phyloP scores from a whole-genome alignment of 2,888 invertebrate species.

The Formica aserva region DNA sequence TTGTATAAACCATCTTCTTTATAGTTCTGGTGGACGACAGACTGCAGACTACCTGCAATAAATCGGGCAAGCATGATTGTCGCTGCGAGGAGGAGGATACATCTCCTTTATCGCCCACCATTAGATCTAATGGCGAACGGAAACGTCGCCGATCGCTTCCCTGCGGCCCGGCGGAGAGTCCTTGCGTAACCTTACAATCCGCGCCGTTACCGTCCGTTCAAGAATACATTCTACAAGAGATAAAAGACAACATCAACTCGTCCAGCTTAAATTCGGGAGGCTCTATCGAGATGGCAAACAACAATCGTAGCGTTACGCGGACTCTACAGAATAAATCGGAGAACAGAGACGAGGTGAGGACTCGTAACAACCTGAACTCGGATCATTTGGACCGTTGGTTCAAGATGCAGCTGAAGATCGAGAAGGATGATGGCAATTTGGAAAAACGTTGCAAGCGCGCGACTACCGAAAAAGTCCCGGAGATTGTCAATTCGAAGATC shows the following conservation, averaged over 20 bases:
- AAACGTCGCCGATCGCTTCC: slow-evolving; percentile 84
- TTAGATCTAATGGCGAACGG: slow-evolving; percentile 81
- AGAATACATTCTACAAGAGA: slow-evolving; percentile 58
- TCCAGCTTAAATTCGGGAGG: slow-evolving; percentile 59
- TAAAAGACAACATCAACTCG: slow-evolving; percentile 47
- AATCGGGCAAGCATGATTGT: slow-evolving; percentile 92
- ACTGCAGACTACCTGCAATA: slow-evolving; percentile 90
- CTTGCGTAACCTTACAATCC: slow-evolving; percentile 78
- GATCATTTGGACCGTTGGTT: slow-evolving; percentile 81
- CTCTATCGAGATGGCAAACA: slow-evolving; percentile 58
- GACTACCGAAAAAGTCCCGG: slow-evolving; percentile 66
- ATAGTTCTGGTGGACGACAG: slow-evolving; percentile 89
- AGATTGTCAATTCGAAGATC: slow-evolving; percentile 40
- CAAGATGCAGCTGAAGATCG: slow-evolving; percentile 80
- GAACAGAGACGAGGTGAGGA: slow-evolving; percentile 59
- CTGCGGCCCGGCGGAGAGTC: slow-evolving; percentile 81
- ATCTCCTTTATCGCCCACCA: slow-evolving; percentile 82
- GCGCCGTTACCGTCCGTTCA: slow-evolving; percentile 67
- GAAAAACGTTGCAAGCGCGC: slow-evolving; percentile 83
- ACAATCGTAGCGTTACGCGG: slow-evolving; percentile 56
- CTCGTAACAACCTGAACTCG: slow-evolving; percentile 68
- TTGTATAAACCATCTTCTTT: slow-evolving; percentile 1
- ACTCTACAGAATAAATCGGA: slow-evolving; percentile 44
- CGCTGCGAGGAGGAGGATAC: slow-evolving; percentile 91
- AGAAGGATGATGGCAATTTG: slow-evolving; percentile 78